Evolutionary conservation across 2,888 invertebrate genomes (phyloP).

Genomic region (Nezara viridula): DNA sequence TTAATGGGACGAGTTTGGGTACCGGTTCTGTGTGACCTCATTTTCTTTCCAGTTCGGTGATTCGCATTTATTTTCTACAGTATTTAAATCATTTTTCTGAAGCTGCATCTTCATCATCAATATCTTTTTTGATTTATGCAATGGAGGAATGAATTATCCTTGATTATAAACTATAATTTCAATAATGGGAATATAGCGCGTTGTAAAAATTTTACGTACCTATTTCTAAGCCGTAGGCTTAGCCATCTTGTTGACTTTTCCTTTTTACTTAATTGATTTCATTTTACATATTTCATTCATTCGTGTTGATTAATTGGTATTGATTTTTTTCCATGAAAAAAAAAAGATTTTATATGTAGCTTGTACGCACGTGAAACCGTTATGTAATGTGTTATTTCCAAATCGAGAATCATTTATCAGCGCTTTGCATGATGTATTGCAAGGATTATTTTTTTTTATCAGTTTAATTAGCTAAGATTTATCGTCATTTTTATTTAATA

Average conservation of each 20-base stretch:
- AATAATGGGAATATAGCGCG: too few species aligned
- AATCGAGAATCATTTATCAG: not conserved
- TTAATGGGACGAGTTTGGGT: not conserved
- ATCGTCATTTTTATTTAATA: too few species aligned
- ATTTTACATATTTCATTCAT: too few species aligned
- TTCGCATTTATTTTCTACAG: not conserved
- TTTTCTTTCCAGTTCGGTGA: not conserved
- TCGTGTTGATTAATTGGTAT: too few species aligned
- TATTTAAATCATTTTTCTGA: not conserved
- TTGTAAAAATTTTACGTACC: too few species aligned
- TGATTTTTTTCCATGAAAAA: too few species aligned
- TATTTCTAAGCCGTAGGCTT: too few species aligned
- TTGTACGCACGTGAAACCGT: not conserved
- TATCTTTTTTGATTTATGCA: not conserved
- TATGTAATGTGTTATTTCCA: not conserved
- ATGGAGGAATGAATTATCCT: too few species aligned
- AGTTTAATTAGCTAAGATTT: too few species aligned
- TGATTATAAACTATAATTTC: too few species aligned
- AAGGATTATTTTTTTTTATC: not conserved
- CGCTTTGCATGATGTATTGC: not conserved
- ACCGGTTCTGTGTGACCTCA: conserved; percentile 28
- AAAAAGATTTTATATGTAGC: not conserved
- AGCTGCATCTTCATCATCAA: not conserved
- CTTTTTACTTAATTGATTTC: too few species aligned
- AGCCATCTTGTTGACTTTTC: too few species aligned